These are phyloP conservation scores for Nyctibius grandis DNA, from an alignment of 2,797 vertebrate species.

Conservation along the genomic window DNA sequence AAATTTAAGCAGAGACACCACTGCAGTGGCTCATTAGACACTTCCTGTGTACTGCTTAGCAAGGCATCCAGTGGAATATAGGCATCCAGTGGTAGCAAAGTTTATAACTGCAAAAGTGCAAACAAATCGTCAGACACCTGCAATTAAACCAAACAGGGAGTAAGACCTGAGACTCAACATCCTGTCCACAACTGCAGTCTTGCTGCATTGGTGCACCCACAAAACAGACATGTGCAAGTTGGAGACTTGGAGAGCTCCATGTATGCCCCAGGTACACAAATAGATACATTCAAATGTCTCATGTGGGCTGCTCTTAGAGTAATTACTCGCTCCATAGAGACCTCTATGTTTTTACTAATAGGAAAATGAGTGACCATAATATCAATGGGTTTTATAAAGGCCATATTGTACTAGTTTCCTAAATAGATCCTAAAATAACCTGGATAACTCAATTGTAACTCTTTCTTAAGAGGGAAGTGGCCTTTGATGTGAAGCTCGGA, in stretches of 20 bases:
- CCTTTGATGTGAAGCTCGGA: not conserved
- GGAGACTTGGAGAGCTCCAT: not conserved
- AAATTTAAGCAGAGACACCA: constrained; percentile 13
- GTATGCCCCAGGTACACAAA: not conserved
- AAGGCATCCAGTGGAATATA: not conserved
- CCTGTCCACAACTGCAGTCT: not conserved
- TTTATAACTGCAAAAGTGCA: not conserved
- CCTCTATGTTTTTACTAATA: not conserved
- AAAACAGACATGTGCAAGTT: not conserved
- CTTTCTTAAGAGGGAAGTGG: not conserved
- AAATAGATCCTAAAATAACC: not conserved
- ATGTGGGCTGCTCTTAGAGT: not conserved
- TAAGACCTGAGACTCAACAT: not conserved
- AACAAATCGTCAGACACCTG: not conserved
- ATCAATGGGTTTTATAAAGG: not conserved
- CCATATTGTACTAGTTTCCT: not conserved
- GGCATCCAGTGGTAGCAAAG: not conserved
- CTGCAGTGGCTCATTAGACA: not conserved
- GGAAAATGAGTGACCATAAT: not conserved
- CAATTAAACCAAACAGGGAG: not conserved
- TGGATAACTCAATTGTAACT: not conserved
- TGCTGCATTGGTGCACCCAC: not conserved
- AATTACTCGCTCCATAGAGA: not conserved
- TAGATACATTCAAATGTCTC: not conserved
- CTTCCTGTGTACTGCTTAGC: not conserved